Evolutionary conservation across 1,140 invertebrate species (phyloP).

Genomic region (Drosophila quadrilineata): DNA sequence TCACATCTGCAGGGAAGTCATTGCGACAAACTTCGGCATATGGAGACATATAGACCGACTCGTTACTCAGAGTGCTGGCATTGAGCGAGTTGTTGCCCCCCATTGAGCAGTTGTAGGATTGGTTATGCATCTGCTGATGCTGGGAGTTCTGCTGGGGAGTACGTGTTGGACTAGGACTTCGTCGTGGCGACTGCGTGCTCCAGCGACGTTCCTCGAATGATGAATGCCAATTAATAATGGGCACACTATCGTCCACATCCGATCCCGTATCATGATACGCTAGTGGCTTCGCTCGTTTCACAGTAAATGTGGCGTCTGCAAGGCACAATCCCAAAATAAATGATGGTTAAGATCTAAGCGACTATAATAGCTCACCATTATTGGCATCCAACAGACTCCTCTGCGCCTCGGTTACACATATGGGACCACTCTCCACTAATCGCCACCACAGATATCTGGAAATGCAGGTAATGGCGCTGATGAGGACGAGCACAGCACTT

Average conservation of each 20-base stretch:
- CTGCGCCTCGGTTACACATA: slow-evolving; percentile 77
- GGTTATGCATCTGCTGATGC: slow-evolving; percentile 30
- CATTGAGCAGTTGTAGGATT: slow-evolving; percentile 47
- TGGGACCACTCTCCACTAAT: slow-evolving; percentile 54
- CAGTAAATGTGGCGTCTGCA: slow-evolving; percentile 21
- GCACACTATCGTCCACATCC: slow-evolving; percentile 31
- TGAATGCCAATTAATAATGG: slow-evolving; percentile 77
- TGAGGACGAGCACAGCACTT: slow-evolving; percentile 50
- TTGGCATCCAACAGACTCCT: slow-evolving; percentile 76
- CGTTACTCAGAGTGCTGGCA: slow-evolving; percentile 63
- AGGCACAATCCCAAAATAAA: slow-evolving; percentile 49
- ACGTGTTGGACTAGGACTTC: slow-evolving; percentile 48
- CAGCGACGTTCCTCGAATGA: slow-evolving; percentile 72
- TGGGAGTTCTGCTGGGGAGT: slow-evolving; percentile 42
- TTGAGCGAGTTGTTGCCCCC: slow-evolving; percentile 54
- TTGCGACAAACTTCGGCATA: slow-evolving; percentile 68
- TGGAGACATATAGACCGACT: slow-evolving; percentile 63
- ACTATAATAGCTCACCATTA: slow-evolving; percentile 22
- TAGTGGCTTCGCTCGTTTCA: slow-evolving; percentile 15
- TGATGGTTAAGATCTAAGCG: neutral
- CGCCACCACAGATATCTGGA: slow-evolving; percentile 74
- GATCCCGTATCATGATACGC: slow-evolving; percentile 18
- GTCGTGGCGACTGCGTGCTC: slow-evolving; percentile 52
- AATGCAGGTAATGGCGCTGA: slow-evolving; percentile 81
- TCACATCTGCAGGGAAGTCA: slow-evolving; percentile 82